Percentiles rank a stretch among this genome's conserved stretches.
phyloP scores from a whole-genome alignment of 2,888 invertebrate species.

The Morpho deidamia region DNA sequence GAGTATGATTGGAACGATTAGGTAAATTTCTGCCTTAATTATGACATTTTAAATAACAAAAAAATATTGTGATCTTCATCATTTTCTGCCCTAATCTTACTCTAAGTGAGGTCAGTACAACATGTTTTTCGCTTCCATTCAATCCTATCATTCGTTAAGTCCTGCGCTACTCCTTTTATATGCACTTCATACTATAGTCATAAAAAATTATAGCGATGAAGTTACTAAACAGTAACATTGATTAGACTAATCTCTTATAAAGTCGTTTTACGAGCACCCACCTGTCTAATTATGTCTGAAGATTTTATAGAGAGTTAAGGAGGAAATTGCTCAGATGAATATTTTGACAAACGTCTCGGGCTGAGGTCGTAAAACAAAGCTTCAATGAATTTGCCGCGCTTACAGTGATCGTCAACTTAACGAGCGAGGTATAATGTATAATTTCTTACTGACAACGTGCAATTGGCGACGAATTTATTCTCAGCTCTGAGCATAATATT shows the following conservation, averaged over 20 bases:
- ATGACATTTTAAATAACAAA: too few species aligned
- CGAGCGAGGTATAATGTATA: constrained; percentile 9
- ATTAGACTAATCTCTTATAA: neutral
- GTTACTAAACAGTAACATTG: too few species aligned
- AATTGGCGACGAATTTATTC: constrained; percentile 5
- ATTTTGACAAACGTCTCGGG: constrained; percentile 3
- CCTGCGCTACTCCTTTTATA: neutral
- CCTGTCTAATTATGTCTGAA: neutral
- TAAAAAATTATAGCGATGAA: neutral
- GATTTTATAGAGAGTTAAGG: neutral
- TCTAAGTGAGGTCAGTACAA: too few species aligned
- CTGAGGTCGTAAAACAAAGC: constrained; percentile 8
- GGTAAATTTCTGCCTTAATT: too few species aligned
- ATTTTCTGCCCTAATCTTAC: too few species aligned
- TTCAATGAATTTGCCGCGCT: constrained; percentile 9
- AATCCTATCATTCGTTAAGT: too few species aligned
- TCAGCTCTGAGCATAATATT: neutral
- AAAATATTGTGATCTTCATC: too few species aligned
- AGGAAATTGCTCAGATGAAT: neutral
- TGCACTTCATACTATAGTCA: neutral
- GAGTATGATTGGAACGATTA: too few species aligned
- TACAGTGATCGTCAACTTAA: constrained; percentile 12
- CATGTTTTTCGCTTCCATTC: too few species aligned
- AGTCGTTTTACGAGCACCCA: neutral
- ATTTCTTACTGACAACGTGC: constrained; percentile 6